Conservation (phyloP, 1,140 invertebrate genomes). For the Heliconius congener region DNA sequence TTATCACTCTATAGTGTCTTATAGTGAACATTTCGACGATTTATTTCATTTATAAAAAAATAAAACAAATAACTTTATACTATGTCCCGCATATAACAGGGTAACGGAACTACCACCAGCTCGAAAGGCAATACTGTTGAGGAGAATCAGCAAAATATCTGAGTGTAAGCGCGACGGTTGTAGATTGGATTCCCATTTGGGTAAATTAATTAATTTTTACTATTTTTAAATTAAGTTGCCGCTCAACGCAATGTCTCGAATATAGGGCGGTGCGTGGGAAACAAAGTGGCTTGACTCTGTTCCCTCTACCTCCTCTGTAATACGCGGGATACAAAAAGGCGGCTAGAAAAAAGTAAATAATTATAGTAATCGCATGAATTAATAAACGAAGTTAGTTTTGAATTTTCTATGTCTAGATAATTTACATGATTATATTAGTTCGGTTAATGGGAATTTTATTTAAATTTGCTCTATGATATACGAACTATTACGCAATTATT, state of each 20-base stretch:
- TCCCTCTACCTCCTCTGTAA: background rate
- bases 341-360: background rate
- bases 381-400: background rate
- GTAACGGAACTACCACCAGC: no score
- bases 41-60: no score
- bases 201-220: background rate
- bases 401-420: background rate
- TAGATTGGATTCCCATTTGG: background rate
- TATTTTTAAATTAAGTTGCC: no score
- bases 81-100: no score
- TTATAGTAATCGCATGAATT: background rate
- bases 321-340: background rate
- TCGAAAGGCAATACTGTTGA: no score
- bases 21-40: no score
- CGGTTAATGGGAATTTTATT: constrained; percentile 26
- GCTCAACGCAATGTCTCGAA: no score
- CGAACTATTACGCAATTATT: constrained; percentile 7
- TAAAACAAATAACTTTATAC: no score
- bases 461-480: constrained; percentile 12
- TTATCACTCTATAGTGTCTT: no score
- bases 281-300: background rate
- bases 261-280: background rate
- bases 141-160: background rate
- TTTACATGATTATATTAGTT: background rate
- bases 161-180: background rate